A percentile compares a stretch with the other conserved stretches of the same genome.
Evolutionary conservation across 2,888 invertebrate genomes (phyloP).

Genomic region (Andrena trimmerana): DNA sequence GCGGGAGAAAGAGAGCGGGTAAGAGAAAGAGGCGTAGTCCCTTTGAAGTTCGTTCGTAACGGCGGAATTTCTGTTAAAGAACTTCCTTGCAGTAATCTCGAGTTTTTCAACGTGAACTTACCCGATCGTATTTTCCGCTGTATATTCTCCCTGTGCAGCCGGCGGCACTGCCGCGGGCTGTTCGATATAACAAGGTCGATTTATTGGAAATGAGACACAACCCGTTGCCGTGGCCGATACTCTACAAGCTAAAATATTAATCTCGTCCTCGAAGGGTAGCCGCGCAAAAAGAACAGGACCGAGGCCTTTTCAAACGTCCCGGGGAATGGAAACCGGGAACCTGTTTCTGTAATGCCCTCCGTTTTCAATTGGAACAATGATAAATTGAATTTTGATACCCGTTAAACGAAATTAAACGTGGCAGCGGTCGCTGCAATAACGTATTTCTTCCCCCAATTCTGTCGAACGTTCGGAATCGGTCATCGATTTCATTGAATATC

Average conservation of each 20-base stretch:
- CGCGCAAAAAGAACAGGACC: background rate
- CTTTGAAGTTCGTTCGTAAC: conserved; percentile 56
- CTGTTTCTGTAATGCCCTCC: conserved; percentile 22
- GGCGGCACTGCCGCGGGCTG: conserved; percentile 30
- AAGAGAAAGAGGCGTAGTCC: background rate
- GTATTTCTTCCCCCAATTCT: background rate
- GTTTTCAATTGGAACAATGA: conserved; percentile 17
- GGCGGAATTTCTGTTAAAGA: conserved; percentile 54
- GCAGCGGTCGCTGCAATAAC: background rate
- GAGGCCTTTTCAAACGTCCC: background rate
- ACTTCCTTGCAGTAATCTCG: conserved; percentile 20
- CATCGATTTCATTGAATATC: background rate
- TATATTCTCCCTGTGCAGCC: conserved; percentile 32
- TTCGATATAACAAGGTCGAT: conserved; percentile 51
- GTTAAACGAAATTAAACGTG: conserved; percentile 18
- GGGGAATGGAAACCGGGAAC: background rate
- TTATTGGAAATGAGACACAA: conserved; percentile 55
- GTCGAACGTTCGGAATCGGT: background rate
- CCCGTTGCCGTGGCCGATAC: conserved; percentile 33
- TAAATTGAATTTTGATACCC: conserved; percentile 26
- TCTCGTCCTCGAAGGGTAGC: conserved; percentile 13
- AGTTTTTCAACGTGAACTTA: conserved; percentile 54
- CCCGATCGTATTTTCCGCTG: conserved; percentile 48
- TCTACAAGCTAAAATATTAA: conserved; percentile 51
- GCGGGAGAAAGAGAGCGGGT: background rate